Percentiles rank a stretch among this genome's conserved stretches.
phyloP scores from a whole-genome alignment of 92 coral and sea anemone genomes.

The Pocillopora meandrina region DNA sequence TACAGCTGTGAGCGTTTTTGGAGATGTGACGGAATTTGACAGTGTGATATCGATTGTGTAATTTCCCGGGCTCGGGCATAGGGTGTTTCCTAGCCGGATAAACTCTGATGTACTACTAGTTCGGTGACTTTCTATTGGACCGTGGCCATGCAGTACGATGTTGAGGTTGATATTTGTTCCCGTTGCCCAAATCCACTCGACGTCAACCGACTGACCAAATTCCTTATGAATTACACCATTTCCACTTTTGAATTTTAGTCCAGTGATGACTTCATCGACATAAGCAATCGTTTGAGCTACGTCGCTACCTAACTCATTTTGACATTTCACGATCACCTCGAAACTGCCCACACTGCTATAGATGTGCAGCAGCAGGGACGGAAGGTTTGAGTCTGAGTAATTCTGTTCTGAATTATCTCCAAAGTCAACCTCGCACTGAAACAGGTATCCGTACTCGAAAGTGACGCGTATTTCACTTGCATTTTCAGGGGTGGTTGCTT shows the following conservation, averaged over 20 bases:
- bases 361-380: constrained; percentile 44
- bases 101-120: neutral
- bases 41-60: constrained; percentile 65
- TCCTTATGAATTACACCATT: constrained; percentile 3
- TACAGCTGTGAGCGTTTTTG: constrained; percentile 28
- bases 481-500: constrained; percentile 61
- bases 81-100: constrained; percentile 31
- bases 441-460: constrained; percentile 62
- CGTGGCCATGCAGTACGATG: constrained; percentile 28
- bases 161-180: constrained; percentile 63
- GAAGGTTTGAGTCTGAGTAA: constrained; percentile 44
- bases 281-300: constrained; percentile 32
- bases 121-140: neutral
- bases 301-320: constrained; percentile 34
- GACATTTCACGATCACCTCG: constrained; percentile 45
- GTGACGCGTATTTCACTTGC: constrained; percentile 51
- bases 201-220: constrained; percentile 39
- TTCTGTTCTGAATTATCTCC: constrained; percentile 42
- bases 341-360: constrained; percentile 55
- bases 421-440: constrained; percentile 57
- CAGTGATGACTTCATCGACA: constrained; percentile 66
- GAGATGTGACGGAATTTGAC: constrained; percentile 64
- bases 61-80: constrained; percentile 63
- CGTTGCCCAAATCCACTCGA: constrained; percentile 72
- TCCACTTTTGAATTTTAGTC: constrained; percentile 49